phyloP scores from a whole-genome alignment of 2,797 vertebrate species.

The Takifugu ocellatus region DNA sequence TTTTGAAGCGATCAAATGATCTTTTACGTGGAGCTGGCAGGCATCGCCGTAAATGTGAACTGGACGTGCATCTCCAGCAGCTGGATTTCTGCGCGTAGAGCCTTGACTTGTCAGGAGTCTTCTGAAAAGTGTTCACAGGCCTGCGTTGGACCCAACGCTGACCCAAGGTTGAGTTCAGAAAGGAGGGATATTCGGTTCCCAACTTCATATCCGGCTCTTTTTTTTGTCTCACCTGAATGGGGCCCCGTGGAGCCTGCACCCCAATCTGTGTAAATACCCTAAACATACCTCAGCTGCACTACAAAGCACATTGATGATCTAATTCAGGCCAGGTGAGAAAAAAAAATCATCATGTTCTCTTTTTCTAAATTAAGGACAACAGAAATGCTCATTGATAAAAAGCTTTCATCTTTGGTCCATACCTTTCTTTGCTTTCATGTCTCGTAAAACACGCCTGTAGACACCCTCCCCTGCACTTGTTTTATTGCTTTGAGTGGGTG shows the following conservation, averaged over 20 bases:
- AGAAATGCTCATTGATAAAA: slow-evolving; percentile 49
- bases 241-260: slow-evolving; percentile 40
- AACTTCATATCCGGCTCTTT: slow-evolving; percentile 68
- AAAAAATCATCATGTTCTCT: slow-evolving; percentile 7
- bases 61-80: slow-evolving; percentile 1
- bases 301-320: slow-evolving; percentile 43
- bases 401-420: slow-evolving; percentile 18
- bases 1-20: slow-evolving; percentile 11
- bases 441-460: slow-evolving; percentile 34
- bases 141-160: slow-evolving; percentile 40
- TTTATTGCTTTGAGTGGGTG: slow-evolving; percentile 74
- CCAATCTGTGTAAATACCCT: slow-evolving; percentile 58
- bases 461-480: slow-evolving; percentile 54
- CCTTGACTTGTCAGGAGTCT: slow-evolving; percentile 22
- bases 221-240: slow-evolving; percentile 59
- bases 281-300: slow-evolving; percentile 54
- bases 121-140: slow-evolving; percentile 30
- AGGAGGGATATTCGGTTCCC: slow-evolving; percentile 56
- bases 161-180: slow-evolving; percentile 49
- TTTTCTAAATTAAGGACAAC: slow-evolving; percentile 44
- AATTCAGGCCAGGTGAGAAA: neutral
- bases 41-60: slow-evolving; percentile 28
- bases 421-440: slow-evolving; percentile 39
- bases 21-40: slow-evolving; percentile 5
- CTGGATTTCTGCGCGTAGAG: slow-evolving; percentile 1